Evolutionary conservation across 2,797 vertebrate species (phyloP), one percentile per base, ranked within the genome.

Genomic region (Sphenodon punctatus): DNA sequence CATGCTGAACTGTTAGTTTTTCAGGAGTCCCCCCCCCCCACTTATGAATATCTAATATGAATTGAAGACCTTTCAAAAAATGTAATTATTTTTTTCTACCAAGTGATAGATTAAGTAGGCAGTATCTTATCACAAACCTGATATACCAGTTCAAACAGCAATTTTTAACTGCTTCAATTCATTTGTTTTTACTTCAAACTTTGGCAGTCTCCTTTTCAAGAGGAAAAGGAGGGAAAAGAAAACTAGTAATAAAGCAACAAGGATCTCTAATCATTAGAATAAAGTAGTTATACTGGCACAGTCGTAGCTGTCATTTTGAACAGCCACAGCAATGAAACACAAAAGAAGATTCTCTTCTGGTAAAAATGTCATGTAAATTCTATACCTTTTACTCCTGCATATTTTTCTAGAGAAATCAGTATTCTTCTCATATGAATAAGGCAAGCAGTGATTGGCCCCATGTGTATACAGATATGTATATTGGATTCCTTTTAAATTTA

Each of bases 31-130:
- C 75, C 19, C 17, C 12, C 8, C 17, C 3, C 10, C 68, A 5
- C 11, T 86, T 89, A 89, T 87, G 43, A 90, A 91, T 81, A 83
- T 74, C 56, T 84, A 87, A 85, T 75, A 78, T 46, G 20, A 90
- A 87, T 78, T 73, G 69, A 92, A 91, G 38, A 85, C 5, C 32
- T 88, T 92, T 86, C 61, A 55, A 73, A 88, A 89, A 88, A 49
- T 67, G 27, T 77, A 88, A 89, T 88, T 89, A 78, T 80, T 86
- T 76, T 84, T 53, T 88, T 75, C 63, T 84, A 42, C 10, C 58
- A 84, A 89, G 73, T 83, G 27, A 88, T 49, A 84, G 32, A 82
- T 85, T 78, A 68, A 87, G 23, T 78, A 85, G 36, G 80, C 3
- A 38, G 19, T 70, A 56, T 74, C 43, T 38, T 74, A 78, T 78